Conservation (phyloP, 2,888 invertebrate genomes). For the Ferdinandea cuprea region DNA sequence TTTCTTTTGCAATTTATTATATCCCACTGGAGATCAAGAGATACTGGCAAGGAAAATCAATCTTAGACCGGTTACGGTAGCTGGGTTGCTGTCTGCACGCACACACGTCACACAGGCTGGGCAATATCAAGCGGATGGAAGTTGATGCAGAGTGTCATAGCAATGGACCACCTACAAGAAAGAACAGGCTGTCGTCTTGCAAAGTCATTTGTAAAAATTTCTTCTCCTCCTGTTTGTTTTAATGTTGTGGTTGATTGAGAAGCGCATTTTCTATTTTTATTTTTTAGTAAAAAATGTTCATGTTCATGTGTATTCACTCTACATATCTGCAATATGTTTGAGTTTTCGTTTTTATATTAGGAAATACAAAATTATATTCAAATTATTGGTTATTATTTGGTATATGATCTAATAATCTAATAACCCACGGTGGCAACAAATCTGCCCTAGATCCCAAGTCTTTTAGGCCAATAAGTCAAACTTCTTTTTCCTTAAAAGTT, state of each 20-base stretch:
- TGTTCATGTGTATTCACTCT: background rate
- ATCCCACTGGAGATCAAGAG: slow-evolving; percentile 67
- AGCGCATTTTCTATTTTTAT: slow-evolving; percentile 43
- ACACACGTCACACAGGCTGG: slow-evolving; percentile 66
- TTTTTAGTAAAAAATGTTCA: slow-evolving; percentile 13
- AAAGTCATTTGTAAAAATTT: slow-evolving; percentile 66
- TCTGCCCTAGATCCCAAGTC: no score
- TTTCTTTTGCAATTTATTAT: slow-evolving; percentile 66
- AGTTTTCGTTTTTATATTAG: no score
- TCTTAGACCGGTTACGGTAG: slow-evolving; percentile 73
- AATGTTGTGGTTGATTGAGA: slow-evolving; percentile 70
- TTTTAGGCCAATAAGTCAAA: no score
- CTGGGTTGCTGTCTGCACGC: slow-evolving; percentile 72
- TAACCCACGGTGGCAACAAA: no score
- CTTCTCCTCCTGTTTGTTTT: slow-evolving; percentile 64
- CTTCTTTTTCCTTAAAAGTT: no score
- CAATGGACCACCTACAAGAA: slow-evolving; percentile 69
- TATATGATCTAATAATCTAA: no score
- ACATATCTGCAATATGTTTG: no score
- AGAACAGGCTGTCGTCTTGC: slow-evolving; percentile 39
- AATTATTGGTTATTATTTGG: no score
- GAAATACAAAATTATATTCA: no score
- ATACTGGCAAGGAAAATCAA: slow-evolving; percentile 62
- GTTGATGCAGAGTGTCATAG: slow-evolving; percentile 69
- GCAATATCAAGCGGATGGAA: slow-evolving; percentile 66